phyloP scores from a whole-genome alignment of 2,113 vertebrate species.

The Manacus vitellinus region DNA sequence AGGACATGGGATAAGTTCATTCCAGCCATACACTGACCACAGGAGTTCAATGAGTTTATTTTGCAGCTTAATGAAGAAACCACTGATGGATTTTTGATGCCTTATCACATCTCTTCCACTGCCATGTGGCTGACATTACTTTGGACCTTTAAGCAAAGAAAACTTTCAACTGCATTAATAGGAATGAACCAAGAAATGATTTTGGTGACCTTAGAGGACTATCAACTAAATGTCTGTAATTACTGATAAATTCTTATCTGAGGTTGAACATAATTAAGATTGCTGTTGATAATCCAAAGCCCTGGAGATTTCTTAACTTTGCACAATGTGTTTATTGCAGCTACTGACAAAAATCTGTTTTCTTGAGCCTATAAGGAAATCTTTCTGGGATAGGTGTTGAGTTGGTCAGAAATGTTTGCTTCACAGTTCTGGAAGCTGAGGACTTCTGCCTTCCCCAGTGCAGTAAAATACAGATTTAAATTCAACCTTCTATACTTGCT shows the following conservation, averaged over 20 bases:
- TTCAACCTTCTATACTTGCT: neutral
- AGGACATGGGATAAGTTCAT: neutral
- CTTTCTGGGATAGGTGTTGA: neutral
- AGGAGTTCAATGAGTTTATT: neutral
- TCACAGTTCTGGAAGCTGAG: neutral
- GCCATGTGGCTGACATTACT: neutral
- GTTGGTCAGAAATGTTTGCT: neutral
- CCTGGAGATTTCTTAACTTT: neutral
- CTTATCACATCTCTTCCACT: neutral
- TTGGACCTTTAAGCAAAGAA: neutral
- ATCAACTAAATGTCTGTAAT: neutral
- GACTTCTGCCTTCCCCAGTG: neutral
- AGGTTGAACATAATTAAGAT: neutral
- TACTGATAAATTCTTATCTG: neutral
- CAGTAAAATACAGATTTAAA: neutral
- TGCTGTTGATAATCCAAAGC: conserved; percentile 14
- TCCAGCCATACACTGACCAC: neutral
- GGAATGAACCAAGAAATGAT: neutral
- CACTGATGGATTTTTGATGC: neutral
- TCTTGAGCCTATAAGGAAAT: neutral
- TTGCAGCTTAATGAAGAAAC: neutral
- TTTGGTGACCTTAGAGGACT: neutral
- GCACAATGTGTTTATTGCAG: neutral
- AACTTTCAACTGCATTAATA: neutral
- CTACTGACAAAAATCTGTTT: neutral